Conservation (phyloP, 2,888 invertebrate species). For the Drosophila multiciliata region DNA sequence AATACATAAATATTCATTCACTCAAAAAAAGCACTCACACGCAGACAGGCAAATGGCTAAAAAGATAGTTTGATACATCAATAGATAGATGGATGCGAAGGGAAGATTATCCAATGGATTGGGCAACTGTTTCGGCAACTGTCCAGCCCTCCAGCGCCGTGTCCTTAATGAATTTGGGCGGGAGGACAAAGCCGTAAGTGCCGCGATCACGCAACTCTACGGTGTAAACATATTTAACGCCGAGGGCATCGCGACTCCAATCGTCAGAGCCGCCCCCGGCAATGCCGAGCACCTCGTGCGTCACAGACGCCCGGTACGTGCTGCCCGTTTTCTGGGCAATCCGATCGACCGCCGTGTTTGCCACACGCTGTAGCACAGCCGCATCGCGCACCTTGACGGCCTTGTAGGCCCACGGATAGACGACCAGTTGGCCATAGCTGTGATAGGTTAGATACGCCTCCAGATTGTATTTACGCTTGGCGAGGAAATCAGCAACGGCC, state of each 20-base stretch:
- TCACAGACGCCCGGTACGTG: conserved; percentile 74
- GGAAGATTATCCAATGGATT: conserved; percentile 54
- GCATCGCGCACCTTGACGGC: conserved; percentile 79
- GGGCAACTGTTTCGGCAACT: conserved; percentile 81
- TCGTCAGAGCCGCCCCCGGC: conserved; percentile 84
- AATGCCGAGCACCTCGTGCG: conserved; percentile 81
- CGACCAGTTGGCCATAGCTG: conserved; percentile 87
- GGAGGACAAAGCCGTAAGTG: conserved; percentile 79
- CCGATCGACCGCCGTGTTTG: conserved; percentile 74
- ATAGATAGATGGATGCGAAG: background rate
- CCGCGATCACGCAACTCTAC: conserved; percentile 83
- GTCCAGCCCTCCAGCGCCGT: conserved; percentile 81
- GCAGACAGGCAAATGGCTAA: conserved; percentile 2
- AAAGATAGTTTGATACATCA: conserved; percentile 13
- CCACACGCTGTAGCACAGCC: conserved; percentile 74
- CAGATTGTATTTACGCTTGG: conserved; percentile 86
- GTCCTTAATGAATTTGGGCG: conserved; percentile 78
- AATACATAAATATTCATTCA: conserved; percentile 58
- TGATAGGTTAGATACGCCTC: conserved; percentile 91
- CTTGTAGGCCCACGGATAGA: conserved; percentile 84
- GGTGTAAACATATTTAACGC: conserved; percentile 82
- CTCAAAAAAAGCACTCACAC: conserved; percentile 11
- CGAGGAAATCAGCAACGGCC: conserved; percentile 87
- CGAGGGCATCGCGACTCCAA: conserved; percentile 79
- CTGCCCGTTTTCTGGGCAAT: conserved; percentile 78